Conservation (phyloP, 2,797 vertebrate genomes). For the Crocodylus rhombifer region DNA sequence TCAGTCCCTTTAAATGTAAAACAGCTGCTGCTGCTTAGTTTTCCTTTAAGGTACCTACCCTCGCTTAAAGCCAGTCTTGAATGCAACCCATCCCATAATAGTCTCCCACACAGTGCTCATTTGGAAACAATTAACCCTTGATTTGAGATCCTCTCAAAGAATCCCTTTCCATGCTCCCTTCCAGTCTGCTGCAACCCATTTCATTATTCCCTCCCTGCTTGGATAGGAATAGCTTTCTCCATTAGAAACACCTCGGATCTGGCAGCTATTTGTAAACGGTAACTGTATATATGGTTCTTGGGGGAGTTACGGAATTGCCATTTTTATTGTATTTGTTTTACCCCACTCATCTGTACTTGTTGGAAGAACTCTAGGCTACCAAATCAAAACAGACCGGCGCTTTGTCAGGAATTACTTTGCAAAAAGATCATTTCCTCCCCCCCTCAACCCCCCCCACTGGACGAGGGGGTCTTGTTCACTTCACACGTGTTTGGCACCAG, state of each 20-base stretch:
- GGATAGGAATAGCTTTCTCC: background rate
- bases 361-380: background rate
- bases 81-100: constrained; percentile 61
- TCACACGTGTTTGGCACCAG: constrained; percentile 40
- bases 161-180: background rate
- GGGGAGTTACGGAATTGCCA: background rate
- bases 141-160: constrained; percentile 58
- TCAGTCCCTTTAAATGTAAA: constrained; percentile 73
- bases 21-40: constrained; percentile 58
- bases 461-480: constrained; percentile 30
- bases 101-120: constrained; percentile 55
- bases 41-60: constrained; percentile 66
- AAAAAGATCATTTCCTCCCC: background rate
- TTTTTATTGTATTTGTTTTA: background rate
- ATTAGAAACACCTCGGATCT: background rate
- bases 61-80: constrained; percentile 50
- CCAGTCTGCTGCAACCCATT: background rate
- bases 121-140: constrained; percentile 75
- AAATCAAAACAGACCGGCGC: background rate
- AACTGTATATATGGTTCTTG: background rate
- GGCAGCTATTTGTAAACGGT: background rate
- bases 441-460: fast-evolving
- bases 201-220: fast-evolving
- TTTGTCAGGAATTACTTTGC: background rate
- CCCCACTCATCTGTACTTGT: background rate